A percentile compares a stretch with the other conserved stretches of the same genome.
These are phyloP conservation scores for Machimus rusticus DNA, from an alignment of 2,888 invertebrate species.

Conservation along the genomic window DNA sequence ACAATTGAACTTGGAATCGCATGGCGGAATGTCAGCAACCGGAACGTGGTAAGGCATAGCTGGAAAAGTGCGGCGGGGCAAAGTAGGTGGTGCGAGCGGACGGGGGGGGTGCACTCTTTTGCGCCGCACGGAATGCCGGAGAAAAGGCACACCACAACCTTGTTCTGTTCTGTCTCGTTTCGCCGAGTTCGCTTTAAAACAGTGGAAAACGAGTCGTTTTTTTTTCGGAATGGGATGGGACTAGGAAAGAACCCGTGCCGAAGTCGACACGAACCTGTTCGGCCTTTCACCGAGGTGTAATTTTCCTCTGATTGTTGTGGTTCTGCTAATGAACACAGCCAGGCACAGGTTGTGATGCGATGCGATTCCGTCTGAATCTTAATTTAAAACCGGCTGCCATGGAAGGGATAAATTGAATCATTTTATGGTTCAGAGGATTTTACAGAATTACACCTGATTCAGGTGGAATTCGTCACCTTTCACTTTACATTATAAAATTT, in stretches of 20 bases:
- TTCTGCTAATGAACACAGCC: not conserved
- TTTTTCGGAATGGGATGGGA: not conserved
- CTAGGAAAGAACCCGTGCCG: not conserved
- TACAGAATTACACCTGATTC: not conserved
- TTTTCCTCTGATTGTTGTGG: not conserved
- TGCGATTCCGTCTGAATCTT: too few relatives aligned
- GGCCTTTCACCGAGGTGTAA: not conserved
- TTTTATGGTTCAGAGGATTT: not conserved
- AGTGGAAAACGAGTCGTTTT: not conserved
- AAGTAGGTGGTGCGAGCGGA: not conserved
- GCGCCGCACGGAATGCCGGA: not conserved
- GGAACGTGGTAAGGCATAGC: not conserved
- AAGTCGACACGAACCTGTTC: not conserved
- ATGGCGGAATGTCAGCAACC: not conserved
- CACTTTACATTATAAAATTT: not conserved
- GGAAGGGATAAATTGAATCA: not conserved
- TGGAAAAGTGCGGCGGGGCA: not conserved
- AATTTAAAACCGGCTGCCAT: not conserved
- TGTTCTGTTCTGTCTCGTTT: not conserved
- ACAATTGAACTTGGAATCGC: not conserved
- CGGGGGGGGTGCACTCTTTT: not conserved
- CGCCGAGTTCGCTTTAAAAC: not conserved
- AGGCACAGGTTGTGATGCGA: not conserved
- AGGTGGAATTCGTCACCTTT: not conserved
- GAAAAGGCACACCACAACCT: not conserved